Evolutionary conservation across 2,113 vertebrate genomes (phyloP).

Genomic region (Brachyistius frenatus): DNA sequence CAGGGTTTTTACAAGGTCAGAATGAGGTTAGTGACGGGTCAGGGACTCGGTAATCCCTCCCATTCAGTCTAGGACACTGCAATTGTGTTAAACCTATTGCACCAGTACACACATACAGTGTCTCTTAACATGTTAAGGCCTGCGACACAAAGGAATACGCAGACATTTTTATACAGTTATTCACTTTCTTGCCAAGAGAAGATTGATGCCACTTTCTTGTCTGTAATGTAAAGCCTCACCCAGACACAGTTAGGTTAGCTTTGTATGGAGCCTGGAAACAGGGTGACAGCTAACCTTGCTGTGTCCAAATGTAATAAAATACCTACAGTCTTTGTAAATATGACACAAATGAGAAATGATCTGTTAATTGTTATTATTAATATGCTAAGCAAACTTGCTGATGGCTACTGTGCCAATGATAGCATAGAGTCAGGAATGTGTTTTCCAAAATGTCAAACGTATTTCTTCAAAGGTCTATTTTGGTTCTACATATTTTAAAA

Average conservation of each 20-base stretch:
- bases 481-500: no score
- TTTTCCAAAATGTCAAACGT: no score
- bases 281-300: background rate
- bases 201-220: background rate
- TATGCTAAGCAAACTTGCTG: no score
- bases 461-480: no score
- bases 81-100: constrained; percentile 42
- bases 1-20: constrained; percentile 77
- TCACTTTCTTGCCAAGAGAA: background rate
- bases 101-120: background rate
- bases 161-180: background rate
- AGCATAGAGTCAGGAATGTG: no score
- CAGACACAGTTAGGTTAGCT: background rate
- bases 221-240: background rate
- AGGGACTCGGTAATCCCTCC: constrained; percentile 45
- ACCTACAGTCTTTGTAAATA: background rate
- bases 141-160: background rate
- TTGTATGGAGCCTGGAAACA: background rate
- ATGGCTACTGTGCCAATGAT: no score
- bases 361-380: no score
- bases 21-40: constrained; percentile 68
- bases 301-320: background rate
- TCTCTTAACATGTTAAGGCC: background rate
- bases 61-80: constrained; percentile 24
- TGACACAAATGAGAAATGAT: no score